Evolutionary conservation across 2,888 invertebrate genomes (phyloP).

Genomic region (Dynastes hyllus): DNA sequence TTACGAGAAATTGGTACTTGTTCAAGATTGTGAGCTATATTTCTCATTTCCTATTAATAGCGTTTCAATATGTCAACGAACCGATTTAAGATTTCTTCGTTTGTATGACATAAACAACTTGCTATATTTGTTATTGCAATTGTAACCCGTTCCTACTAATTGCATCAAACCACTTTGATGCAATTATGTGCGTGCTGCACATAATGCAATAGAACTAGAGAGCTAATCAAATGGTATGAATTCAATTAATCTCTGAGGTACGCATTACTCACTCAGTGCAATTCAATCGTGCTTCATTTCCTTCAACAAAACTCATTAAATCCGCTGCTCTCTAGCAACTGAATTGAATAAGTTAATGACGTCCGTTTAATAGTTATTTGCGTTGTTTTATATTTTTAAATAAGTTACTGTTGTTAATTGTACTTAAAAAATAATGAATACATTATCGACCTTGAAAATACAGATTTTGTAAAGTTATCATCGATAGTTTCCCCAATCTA

Average conservation of each 20-base stretch:
- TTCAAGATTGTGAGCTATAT: no score
- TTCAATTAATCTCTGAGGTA: constrained; percentile 7
- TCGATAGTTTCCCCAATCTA: constrained; percentile 12
- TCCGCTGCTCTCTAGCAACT: constrained; percentile 1
- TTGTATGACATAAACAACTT: no score
- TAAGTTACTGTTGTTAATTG: no score
- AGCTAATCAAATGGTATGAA: constrained; percentile 26
- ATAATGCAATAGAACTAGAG: neutral
- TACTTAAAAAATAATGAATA: neutral
- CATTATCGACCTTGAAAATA: neutral
- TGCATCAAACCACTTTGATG: no score
- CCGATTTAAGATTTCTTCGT: no score
- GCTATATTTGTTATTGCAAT: no score
- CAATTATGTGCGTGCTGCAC: neutral
- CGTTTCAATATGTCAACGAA: no score
- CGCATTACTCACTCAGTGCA: constrained; percentile 13
- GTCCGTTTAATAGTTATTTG: neutral
- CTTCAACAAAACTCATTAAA: constrained; percentile 14
- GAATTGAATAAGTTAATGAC: constrained; percentile 17
- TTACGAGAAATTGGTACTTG: no score
- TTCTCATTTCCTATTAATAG: no score
- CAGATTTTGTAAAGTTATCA: constrained; percentile 9
- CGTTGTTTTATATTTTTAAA: no score
- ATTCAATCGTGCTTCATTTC: constrained; percentile 36
- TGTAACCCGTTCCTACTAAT: no score